Percentiles rank a stretch among this genome's conserved stretches.
These are phyloP conservation scores for Maniola jurtina DNA, from an alignment of 1,140 invertebrate species.

Conservation along the genomic window DNA sequence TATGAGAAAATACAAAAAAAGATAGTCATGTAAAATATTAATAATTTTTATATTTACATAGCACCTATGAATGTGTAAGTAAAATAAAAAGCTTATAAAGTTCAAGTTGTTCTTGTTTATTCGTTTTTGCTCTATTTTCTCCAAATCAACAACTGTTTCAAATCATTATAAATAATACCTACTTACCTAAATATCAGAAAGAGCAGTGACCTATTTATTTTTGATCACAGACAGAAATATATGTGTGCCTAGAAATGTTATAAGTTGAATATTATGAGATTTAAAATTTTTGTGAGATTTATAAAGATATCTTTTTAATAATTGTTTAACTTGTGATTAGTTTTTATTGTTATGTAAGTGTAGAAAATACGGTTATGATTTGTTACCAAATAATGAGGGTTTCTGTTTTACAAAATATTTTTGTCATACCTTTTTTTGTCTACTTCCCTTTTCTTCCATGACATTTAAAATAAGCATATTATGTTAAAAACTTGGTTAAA, in stretches of 20 bases:
- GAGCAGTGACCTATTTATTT: too few relatives aligned
- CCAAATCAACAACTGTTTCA: too few relatives aligned
- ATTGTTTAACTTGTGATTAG: background rate
- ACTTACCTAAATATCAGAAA: too few relatives aligned
- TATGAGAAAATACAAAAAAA: background rate
- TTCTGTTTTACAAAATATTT: background rate
- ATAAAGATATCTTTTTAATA: conserved; percentile 8
- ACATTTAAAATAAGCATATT: background rate
- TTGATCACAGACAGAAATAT: too few relatives aligned
- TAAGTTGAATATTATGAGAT: conserved; percentile 5
- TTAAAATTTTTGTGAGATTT: conserved; percentile 25
- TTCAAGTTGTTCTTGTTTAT: too few relatives aligned
- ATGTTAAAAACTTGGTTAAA: background rate
- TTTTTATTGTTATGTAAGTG: conserved; percentile 13
- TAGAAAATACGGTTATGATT: conserved; percentile 23
- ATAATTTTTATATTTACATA: too few relatives aligned
- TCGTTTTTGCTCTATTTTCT: too few relatives aligned
- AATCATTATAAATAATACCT: too few relatives aligned
- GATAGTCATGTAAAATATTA: background rate
- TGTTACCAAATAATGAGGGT: conserved; percentile 37
- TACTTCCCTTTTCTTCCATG: background rate
- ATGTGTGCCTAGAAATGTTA: too few relatives aligned
- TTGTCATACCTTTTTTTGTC: background rate
- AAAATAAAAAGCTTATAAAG: too few relatives aligned
- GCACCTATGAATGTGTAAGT: too few relatives aligned